phyloP scores from a whole-genome alignment of 2,113 vertebrate species.

The Haemorhous mexicanus region DNA sequence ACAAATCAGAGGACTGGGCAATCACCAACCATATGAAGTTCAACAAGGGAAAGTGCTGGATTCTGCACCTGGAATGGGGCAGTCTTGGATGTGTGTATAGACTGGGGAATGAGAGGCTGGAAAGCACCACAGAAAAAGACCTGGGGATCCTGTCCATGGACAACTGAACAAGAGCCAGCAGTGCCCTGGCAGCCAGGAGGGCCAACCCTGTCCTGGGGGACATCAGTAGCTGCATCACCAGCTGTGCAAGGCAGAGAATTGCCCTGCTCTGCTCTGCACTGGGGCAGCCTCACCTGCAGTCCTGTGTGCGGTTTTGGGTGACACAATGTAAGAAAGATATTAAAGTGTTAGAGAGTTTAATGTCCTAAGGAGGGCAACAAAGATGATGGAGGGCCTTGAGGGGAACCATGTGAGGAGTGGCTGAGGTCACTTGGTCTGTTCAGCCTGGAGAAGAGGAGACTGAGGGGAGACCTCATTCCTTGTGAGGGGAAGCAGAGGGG shows the following conservation, averaged over 20 bases:
- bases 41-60: neutral
- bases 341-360: neutral
- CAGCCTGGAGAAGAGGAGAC: neutral
- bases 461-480: neutral
- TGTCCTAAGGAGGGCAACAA: neutral
- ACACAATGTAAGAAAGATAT: neutral
- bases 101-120: neutral
- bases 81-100: fast-evolving
- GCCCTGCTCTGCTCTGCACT: neutral
- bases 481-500: neutral
- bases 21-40: neutral
- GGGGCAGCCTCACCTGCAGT: fast-evolving
- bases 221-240: neutral
- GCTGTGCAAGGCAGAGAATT: neutral
- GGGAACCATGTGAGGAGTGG: fast-evolving
- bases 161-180: neutral
- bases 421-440: neutral
- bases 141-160: fast-evolving
- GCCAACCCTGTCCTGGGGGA: neutral
- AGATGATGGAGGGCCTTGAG: neutral
- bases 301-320: fast-evolving
- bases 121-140: neutral
- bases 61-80: neutral
- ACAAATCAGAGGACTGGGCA: neutral
- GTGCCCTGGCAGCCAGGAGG: neutral